Percentiles rank a stretch among this genome's conserved stretches.
These are phyloP conservation scores for Dicaeum eximium DNA, from an alignment of 2,113 vertebrate species.

Conservation along the genomic window DNA sequence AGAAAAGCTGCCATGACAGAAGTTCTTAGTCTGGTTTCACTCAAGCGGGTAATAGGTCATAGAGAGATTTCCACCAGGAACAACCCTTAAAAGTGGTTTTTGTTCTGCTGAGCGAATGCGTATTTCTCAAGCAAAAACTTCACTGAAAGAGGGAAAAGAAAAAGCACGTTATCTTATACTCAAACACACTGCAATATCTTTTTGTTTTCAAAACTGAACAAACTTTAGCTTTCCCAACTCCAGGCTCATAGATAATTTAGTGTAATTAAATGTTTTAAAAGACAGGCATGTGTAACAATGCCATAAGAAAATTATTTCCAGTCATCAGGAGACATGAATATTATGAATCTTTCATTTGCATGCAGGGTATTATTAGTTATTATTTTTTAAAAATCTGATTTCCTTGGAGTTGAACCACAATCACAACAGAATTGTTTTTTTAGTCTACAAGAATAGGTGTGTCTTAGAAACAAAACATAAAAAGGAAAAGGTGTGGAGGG, in stretches of 20 bases:
- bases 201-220: background rate
- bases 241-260: background rate
- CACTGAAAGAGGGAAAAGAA: slow-evolving; percentile 49
- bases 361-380: background rate
- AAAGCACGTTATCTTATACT: slow-evolving; percentile 3
- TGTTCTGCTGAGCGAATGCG: background rate
- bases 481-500: background rate
- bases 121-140: slow-evolving; percentile 11
- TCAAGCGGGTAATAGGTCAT: slow-evolving; percentile 72
- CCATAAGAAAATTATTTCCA: background rate
- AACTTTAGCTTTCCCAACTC: background rate
- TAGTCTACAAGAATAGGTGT: background rate
- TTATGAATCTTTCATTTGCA: background rate
- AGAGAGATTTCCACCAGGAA: slow-evolving; percentile 71
- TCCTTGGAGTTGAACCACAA: background rate
- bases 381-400: background rate
- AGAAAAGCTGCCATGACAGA: slow-evolving; percentile 87
- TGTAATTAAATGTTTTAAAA: background rate
- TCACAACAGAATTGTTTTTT: background rate
- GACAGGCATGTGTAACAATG: background rate
- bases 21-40: slow-evolving; percentile 77
- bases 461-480: background rate
- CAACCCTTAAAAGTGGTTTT: slow-evolving; percentile 44
- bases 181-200: background rate
- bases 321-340: background rate